phyloP scores from a whole-genome alignment of 2,113 vertebrate species.

The Carassius carassius region DNA sequence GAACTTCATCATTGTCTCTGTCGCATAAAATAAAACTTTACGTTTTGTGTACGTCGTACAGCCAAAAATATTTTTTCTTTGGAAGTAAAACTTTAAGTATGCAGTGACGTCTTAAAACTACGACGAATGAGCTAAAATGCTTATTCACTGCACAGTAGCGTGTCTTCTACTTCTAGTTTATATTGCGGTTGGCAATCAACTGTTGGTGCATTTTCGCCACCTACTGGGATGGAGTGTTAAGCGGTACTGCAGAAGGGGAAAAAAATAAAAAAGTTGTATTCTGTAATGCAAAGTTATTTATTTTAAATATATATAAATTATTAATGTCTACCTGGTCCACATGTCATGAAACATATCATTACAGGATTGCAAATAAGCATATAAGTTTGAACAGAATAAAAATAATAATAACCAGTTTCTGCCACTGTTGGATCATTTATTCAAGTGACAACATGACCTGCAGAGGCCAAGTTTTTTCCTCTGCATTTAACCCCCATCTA shows the following conservation, averaged over 20 bases:
- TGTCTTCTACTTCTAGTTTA: not conserved
- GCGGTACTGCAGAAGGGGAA: not conserved
- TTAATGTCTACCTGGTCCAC: too few relatives aligned
- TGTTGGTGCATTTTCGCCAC: not conserved
- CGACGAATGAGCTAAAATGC: constrained; percentile 5
- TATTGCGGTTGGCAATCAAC: not conserved
- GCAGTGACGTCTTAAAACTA: constrained; percentile 6
- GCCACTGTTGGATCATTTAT: too few relatives aligned
- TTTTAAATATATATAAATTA: too few relatives aligned
- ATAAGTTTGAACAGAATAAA: too few relatives aligned
- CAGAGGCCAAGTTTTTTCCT: too few relatives aligned
- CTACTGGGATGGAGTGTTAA: not conserved
- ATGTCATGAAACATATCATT: too few relatives aligned
- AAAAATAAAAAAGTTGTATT: too few relatives aligned
- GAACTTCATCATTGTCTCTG: constrained; percentile 1
- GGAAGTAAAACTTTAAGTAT: not conserved
- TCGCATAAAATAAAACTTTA: not conserved
- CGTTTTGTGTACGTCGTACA: not conserved
- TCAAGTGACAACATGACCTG: too few relatives aligned
- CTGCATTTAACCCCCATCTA: too few relatives aligned
- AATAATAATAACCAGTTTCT: too few relatives aligned
- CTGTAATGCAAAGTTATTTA: too few relatives aligned
- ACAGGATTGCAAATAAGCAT: too few relatives aligned
- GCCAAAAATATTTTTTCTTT: not conserved
- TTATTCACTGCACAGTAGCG: not conserved